Percentiles rank a stretch among this genome's conserved stretches.
phyloP scores from a whole-genome alignment of 2,797 vertebrate genomes.

The Acanthiza pusilla region DNA sequence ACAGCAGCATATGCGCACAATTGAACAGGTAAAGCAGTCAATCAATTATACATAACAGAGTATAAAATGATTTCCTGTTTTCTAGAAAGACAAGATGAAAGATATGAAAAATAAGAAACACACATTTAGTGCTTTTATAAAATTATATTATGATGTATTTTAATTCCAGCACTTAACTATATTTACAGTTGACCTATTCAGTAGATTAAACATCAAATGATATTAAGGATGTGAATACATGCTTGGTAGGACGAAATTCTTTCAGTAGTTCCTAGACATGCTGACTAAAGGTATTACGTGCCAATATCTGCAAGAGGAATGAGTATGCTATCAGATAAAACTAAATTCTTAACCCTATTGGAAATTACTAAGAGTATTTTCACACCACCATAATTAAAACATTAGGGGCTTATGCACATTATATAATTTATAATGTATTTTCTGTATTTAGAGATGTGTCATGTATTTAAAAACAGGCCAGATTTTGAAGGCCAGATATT shows the following conservation, averaged over 20 bases:
- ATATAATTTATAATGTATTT: background rate
- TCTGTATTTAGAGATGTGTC: background rate
- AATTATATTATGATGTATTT: background rate
- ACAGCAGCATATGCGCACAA: background rate
- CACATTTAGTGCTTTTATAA: fast-evolving
- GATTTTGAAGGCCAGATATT: background rate
- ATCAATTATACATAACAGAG: background rate
- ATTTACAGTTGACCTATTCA: background rate
- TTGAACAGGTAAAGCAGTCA: background rate
- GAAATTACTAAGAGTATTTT: background rate
- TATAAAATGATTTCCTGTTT: background rate
- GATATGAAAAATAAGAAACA: background rate
- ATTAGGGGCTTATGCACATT: background rate
- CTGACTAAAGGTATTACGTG: background rate
- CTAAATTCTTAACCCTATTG: background rate
- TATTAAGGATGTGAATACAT: background rate
- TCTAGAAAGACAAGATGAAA: background rate
- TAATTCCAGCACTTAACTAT: background rate
- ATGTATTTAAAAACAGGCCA: background rate
- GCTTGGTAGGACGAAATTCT: background rate
- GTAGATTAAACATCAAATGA: background rate
- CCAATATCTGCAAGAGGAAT: background rate
- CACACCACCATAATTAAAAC: background rate
- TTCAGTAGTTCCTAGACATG: background rate
- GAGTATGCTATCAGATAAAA: background rate